These are phyloP conservation scores for Cheilosia vulpina DNA, from an alignment of 2,888 invertebrate genomes.

Conservation along the genomic window DNA sequence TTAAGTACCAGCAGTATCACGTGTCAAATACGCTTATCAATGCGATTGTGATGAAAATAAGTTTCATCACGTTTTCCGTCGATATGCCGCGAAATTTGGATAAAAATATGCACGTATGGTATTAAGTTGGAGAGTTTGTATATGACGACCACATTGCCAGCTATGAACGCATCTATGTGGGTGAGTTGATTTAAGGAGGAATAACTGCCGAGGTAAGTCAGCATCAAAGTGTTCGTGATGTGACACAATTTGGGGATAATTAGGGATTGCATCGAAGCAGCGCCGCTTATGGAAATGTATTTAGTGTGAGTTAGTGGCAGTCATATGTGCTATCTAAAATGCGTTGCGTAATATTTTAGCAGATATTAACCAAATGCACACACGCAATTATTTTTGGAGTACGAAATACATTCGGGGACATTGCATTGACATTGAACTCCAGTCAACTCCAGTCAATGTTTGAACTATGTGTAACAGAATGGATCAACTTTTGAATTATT, in stretches of 20 bases:
- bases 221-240: slow-evolving; percentile 11
- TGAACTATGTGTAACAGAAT: no score
- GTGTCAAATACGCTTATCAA: slow-evolving; percentile 67
- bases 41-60: slow-evolving; percentile 48
- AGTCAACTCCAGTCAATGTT: no score
- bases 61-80: slow-evolving; percentile 7
- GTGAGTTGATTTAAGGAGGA: neutral
- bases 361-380: no score
- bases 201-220: neutral
- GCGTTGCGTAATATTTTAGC: no score
- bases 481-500: no score
- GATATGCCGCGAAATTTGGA: neutral
- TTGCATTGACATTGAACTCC: no score
- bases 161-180: neutral
- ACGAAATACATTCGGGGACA: no score
- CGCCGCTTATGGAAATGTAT: neutral
- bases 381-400: no score
- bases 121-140: slow-evolving; percentile 21
- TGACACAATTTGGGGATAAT: slow-evolving; percentile 14
- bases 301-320: neutral
- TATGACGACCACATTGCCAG: slow-evolving; percentile 15
- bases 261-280: neutral
- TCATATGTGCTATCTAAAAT: no score
- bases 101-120: slow-evolving; percentile 30
- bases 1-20: slow-evolving; percentile 70